phyloP scores from a whole-genome alignment of 2,113 vertebrate species.

The Asarcornis scutulata region DNA sequence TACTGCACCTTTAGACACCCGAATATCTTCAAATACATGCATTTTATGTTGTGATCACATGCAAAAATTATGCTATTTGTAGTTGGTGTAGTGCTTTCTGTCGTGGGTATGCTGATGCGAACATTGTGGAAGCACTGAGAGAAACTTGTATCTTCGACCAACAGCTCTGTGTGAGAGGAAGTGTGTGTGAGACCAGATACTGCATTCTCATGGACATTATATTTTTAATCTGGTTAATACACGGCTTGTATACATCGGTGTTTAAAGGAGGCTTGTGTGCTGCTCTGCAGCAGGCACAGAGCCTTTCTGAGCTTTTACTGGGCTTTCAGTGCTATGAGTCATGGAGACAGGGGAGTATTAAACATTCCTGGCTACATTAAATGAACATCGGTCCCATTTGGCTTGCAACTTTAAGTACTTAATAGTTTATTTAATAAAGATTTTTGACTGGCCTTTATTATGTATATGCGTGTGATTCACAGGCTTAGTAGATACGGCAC shows the following conservation, averaged over 20 bases:
- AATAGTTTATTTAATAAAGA: conserved; percentile 3
- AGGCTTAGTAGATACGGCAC: not conserved
- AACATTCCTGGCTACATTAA: conserved; percentile 4
- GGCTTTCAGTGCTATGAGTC: not conserved
- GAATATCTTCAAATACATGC: not conserved
- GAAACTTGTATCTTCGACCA: not conserved
- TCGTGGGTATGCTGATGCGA: not conserved
- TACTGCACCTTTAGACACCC: not conserved
- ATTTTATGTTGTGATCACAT: not conserved
- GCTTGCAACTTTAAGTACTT: not conserved
- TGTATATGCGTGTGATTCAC: not conserved
- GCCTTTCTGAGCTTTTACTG: not conserved
- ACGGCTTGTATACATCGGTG: not conserved
- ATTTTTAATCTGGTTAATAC: not conserved
- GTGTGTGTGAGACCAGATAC: not conserved
- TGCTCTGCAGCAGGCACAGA: fast-evolving
- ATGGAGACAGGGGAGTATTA: not conserved
- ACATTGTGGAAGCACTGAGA: not conserved
- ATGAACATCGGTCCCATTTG: not conserved
- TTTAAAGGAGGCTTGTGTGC: not conserved
- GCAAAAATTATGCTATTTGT: not conserved
- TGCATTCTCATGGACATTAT: not conserved
- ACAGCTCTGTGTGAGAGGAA: not conserved
- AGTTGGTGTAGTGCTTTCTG: not conserved
- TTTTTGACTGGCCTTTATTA: not conserved